Percentiles rank a stretch among this genome's conserved stretches.
These are phyloP conservation scores for Calephelis perditalis DNA, from an alignment of 2,888 invertebrate genomes.

Conservation along the genomic window DNA sequence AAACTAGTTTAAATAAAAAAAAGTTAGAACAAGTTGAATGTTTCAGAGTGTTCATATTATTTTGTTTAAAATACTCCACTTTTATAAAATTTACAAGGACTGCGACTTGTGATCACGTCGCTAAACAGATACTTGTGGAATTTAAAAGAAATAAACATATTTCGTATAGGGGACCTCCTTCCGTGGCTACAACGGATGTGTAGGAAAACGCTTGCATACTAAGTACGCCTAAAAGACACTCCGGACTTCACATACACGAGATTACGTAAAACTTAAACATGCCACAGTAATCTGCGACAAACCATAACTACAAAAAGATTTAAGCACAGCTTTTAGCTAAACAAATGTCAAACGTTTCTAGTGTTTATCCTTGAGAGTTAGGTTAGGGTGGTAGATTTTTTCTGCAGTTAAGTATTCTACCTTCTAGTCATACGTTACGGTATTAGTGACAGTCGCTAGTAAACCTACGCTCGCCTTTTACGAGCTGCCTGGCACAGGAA, in stretches of 20 bases:
- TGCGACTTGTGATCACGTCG: conserved; percentile 46
- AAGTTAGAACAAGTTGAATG: too few relatives aligned
- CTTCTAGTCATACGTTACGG: too few relatives aligned
- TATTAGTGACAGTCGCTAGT: too few relatives aligned
- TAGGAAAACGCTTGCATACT: conserved; percentile 76
- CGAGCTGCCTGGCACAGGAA: too few relatives aligned
- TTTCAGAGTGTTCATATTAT: too few relatives aligned
- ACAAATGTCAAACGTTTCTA: conserved; percentile 11
- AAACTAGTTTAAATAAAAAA: too few relatives aligned
- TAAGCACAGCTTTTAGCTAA: conserved; percentile 9
- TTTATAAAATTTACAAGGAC: too few relatives aligned
- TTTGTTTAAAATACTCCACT: too few relatives aligned
- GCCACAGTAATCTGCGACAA: conserved; percentile 67
- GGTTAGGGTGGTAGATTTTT: too few relatives aligned
- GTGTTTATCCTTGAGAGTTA: not conserved
- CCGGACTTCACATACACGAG: conserved; percentile 71
- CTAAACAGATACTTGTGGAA: conserved; percentile 69
- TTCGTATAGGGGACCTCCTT: conserved; percentile 73
- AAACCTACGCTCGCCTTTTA: too few relatives aligned
- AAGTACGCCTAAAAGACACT: conserved; percentile 77
- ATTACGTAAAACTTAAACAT: conserved; percentile 72
- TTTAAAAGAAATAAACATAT: conserved; percentile 74
- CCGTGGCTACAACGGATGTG: conserved; percentile 74
- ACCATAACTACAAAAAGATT: conserved; percentile 35
- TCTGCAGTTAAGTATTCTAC: too few relatives aligned